phyloP scores from a whole-genome alignment of 2,888 invertebrate species.

The Eilema sororculum region DNA sequence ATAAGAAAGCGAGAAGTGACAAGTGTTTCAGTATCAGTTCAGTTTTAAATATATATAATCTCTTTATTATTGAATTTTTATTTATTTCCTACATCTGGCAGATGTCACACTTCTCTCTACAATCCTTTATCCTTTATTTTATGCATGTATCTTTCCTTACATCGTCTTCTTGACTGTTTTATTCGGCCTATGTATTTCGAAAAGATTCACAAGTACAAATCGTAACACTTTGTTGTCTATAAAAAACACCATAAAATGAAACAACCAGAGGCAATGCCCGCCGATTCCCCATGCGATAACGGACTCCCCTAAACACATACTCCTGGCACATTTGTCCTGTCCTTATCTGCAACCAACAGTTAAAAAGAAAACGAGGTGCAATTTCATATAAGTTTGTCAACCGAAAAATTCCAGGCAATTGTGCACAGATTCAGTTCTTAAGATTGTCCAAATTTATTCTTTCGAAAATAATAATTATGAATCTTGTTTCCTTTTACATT shows the following conservation, averaged over 20 bases:
- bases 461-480: neutral
- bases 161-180: neutral
- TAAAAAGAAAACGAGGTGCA: conserved; percentile 51
- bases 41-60: too few relatives aligned
- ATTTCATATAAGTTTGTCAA: conserved; percentile 38
- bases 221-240: conserved; percentile 25
- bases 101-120: neutral
- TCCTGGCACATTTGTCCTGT: conserved; percentile 64
- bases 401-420: conserved; percentile 3
- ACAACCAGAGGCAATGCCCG: conserved; percentile 53
- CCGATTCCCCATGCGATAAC: conserved; percentile 64
- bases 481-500: conserved; percentile 5
- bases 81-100: neutral
- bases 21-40: too few relatives aligned
- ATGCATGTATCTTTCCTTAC: neutral
- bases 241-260: conserved; percentile 42
- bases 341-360: conserved; percentile 73
- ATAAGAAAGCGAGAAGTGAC: neutral
- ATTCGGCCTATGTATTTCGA: neutral
- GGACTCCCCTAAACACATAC: conserved; percentile 61
- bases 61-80: too few relatives aligned
- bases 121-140: neutral
- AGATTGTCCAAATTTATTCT: neutral
- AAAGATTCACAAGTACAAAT: conserved; percentile 10
- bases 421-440: conserved; percentile 6